Evolutionary conservation across 2,113 vertebrate species (phyloP).

Genomic region (Apaloderma vittatum): DNA sequence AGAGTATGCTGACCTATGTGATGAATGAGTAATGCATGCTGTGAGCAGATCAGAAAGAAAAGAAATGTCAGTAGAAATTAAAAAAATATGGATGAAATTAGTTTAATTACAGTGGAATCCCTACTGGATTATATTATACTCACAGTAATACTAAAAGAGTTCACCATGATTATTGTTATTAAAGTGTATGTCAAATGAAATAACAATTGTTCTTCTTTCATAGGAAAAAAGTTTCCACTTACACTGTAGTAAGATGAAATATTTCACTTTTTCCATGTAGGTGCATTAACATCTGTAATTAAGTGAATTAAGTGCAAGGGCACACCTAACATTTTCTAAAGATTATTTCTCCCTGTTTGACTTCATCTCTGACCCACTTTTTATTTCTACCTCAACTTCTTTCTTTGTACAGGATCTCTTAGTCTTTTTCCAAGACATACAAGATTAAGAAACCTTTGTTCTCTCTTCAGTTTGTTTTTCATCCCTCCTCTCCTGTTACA

Average conservation of each 20-base stretch:
- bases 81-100: slow-evolving; percentile 49
- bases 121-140: slow-evolving; percentile 16
- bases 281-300: background rate
- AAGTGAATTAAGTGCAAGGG: background rate
- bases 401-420: background rate
- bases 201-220: slow-evolving; percentile 31
- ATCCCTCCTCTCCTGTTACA: background rate
- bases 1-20: slow-evolving; percentile 35
- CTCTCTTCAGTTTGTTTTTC: background rate
- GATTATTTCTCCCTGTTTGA: background rate
- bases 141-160: background rate
- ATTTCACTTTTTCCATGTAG: background rate
- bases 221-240: background rate
- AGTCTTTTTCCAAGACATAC: background rate
- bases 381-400: background rate
- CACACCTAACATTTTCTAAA: background rate
- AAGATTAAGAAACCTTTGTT: background rate
- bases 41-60: slow-evolving; percentile 33
- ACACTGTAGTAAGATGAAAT: background rate
- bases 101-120: slow-evolving; percentile 47
- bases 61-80: slow-evolving; percentile 20
- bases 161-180: slow-evolving; percentile 40
- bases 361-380: background rate
- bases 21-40: slow-evolving; percentile 20
- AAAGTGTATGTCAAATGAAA: slow-evolving; percentile 40